Evolutionary conservation across 2,888 invertebrate genomes (phyloP).

Genomic region (Acleris emargana): DNA sequence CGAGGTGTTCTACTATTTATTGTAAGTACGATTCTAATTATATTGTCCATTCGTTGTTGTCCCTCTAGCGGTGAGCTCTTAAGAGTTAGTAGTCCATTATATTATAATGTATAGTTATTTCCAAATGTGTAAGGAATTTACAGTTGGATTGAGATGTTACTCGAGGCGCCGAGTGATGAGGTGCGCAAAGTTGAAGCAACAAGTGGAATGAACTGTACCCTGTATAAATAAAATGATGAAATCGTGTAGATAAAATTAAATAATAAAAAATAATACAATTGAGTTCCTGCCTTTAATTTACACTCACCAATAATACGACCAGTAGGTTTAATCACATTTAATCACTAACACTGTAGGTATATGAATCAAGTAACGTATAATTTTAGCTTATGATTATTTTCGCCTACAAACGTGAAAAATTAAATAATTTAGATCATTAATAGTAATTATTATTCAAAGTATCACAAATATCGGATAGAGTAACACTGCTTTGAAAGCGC

Average conservation of each 20-base stretch:
- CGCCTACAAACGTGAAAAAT: slow-evolving; percentile 82
- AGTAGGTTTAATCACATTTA: slow-evolving; percentile 73
- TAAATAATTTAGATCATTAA: slow-evolving; percentile 83
- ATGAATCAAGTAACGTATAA: slow-evolving; percentile 70
- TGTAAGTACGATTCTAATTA: slow-evolving; percentile 4
- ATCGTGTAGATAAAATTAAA: slow-evolving; percentile 21
- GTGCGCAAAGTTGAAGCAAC: slow-evolving; percentile 2
- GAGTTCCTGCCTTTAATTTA: not conserved
- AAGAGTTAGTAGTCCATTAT: slow-evolving; percentile 1
- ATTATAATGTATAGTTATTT: not conserved
- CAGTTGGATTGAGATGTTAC: not conserved
- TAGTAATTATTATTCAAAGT: slow-evolving; percentile 81
- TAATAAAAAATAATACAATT: slow-evolving; percentile 10
- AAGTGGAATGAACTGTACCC: slow-evolving; percentile 28
- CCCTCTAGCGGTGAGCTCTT: not conserved
- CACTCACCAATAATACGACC: slow-evolving; percentile 43
- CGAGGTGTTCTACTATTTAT: slow-evolving; percentile 1
- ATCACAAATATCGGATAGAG: slow-evolving; percentile 81
- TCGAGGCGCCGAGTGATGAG: too few species aligned
- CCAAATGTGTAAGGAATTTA: slow-evolving; percentile 1
- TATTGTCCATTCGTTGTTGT: not conserved
- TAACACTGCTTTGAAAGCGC: slow-evolving; percentile 75
- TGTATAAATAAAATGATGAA: slow-evolving; percentile 21
- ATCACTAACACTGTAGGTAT: slow-evolving; percentile 69
- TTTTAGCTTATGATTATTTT: slow-evolving; percentile 71